A percentile compares a stretch with the other conserved stretches of the same genome.
These are phyloP conservation scores for Thamnaconus septentrionalis DNA, from an alignment of 2,113 vertebrate species.

Conservation along the genomic window DNA sequence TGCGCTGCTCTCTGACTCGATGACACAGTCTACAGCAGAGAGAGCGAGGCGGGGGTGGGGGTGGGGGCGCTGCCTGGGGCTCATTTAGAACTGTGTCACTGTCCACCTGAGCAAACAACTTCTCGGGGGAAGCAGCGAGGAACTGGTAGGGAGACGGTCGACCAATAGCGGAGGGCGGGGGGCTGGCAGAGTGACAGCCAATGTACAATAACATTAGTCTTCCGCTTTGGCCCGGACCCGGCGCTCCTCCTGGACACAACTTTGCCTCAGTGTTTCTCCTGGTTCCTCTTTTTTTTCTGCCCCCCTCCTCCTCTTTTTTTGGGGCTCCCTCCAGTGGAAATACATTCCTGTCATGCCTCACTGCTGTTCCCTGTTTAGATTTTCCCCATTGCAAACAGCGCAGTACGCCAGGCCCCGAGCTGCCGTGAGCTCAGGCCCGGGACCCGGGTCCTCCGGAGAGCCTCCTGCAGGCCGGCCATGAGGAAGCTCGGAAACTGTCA, in stretches of 20 bases:
- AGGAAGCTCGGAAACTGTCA: constrained; percentile 23
- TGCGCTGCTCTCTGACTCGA: constrained; percentile 77
- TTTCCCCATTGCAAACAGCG: constrained; percentile 92
- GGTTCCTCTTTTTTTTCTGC: constrained; percentile 44
- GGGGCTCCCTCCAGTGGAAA: constrained; percentile 93
- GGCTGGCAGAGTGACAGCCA: constrained; percentile 87
- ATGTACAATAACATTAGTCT: constrained; percentile 98
- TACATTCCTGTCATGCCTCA: constrained; percentile 98
- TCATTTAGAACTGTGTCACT: constrained; percentile 94
- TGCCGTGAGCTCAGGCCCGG: constrained; percentile 68
- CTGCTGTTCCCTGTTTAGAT: constrained; percentile 97
- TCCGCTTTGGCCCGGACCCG: constrained; percentile 86
- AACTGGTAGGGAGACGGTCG: constrained; percentile 74
- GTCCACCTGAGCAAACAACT: constrained; percentile 98
- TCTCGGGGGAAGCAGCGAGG: constrained; percentile 46
- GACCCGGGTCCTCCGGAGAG: constrained; percentile 46
- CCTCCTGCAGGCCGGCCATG: constrained; percentile 34
- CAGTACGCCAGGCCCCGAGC: constrained; percentile 83
- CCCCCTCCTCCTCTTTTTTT: constrained; percentile 71
- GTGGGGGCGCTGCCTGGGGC: constrained; percentile 79
- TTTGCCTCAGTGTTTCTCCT: constrained; percentile 80
- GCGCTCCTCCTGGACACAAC: constrained; percentile 85
- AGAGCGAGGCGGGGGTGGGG: constrained; percentile 74
- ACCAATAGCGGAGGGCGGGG: constrained; percentile 84
- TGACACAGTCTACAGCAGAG: constrained; percentile 91